Base-by-base conservation (phyloP, 2,797 vertebrate genomes). In the Crenuchus spilurus region DNA sequence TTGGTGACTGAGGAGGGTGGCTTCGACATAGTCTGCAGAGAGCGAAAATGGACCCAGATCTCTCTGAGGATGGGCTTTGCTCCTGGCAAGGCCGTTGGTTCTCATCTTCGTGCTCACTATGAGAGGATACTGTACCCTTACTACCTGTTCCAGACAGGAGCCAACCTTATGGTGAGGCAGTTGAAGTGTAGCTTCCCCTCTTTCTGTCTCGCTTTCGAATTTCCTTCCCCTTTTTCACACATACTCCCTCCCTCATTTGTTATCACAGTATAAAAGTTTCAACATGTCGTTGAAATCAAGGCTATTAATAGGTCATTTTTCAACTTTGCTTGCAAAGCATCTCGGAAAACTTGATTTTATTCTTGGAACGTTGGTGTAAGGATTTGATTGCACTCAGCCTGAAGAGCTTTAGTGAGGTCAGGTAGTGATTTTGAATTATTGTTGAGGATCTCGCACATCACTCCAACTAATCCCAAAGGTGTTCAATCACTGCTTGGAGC, bases 1-100 rank as follows among this genome's bases (percentile, higher is more conserved):
- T 89, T 99, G 88, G 97, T 99, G 75, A 93, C 92, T 77, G 96
- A 99, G 77, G 97, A 99, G 83, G 97, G 97, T 74, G 95, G 97
- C 7, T 99, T 99, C 83, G 95, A 98, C 72, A 85, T 93, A 0
- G 95, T 98, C 62, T 99, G 97, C 90, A 96, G 93, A 84, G 97
- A 99, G 31, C 93, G 97, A 63, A 96, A 95, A 81, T 99, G 97
- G 97, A 97, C 95, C 65, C 97, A 93, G 91, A 98, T 99, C 78
- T 97, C 97, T 1, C 92, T 95, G 8, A 97, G 92, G 89, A 96
- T 99, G 97, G 96, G 96, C 41, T 99, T 98, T 87, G 94, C 96
- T 77, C 94, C 96, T 16, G 97, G 97, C 78, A 99, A 97, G 75
- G 97, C 97, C 0, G 94, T 99, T 78, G 97, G 97, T 62, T 99